Base-by-base conservation (phyloP, 92 coral and sea anemone genomes). In the Siderastrea siderea region DNA sequence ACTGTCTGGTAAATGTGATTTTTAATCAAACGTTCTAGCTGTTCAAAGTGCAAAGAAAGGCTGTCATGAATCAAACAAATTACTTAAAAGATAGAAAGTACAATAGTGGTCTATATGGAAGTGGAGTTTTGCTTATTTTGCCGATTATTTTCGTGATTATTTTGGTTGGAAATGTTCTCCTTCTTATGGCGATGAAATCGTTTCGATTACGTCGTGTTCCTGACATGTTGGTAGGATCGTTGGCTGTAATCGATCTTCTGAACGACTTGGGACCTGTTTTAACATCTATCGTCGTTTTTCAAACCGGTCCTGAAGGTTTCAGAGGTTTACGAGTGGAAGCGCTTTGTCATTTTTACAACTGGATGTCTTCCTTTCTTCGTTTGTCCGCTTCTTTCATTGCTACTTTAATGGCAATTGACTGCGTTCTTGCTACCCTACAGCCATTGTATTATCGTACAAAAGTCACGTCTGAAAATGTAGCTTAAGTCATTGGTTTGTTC, bases 301-400 rank as follows among this genome's bases (percentile, higher is more conserved):
- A 87, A 15, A 38, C 82, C 38, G 57, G 81, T 52, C 75, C 80
- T 3, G 5, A 60, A 11, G 94, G 94, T 3, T 91, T 91, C 45
- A 58, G n/a, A 17, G 83, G 74, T 9, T 5, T 81, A 8, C 26
- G 47, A 12, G 3, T 82, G 3, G 51, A 60, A 64, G 46, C 91
- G 13, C 52, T 91, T 10, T 91, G 91, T n/a, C 75, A 87, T 47
- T 82, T 91, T 84, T 87, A 75, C 55, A 91, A 91, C 81, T 91
- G 94, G 94, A 84, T 65, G 1, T 69, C 94, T 6, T 61, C 91
- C 2, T 91, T 74, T 58, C 91, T 91, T 4, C 91, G 94, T 58
- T 77, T 91, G 26, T 38, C 82, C 9, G 88, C 94, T 57, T 62
- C 87, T n/a, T 87, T 91, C 44, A 87, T 87, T 43, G 81, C 91